These are phyloP conservation scores for Nymphalis io DNA, from an alignment of 1,140 invertebrate species.

Conservation along the genomic window DNA sequence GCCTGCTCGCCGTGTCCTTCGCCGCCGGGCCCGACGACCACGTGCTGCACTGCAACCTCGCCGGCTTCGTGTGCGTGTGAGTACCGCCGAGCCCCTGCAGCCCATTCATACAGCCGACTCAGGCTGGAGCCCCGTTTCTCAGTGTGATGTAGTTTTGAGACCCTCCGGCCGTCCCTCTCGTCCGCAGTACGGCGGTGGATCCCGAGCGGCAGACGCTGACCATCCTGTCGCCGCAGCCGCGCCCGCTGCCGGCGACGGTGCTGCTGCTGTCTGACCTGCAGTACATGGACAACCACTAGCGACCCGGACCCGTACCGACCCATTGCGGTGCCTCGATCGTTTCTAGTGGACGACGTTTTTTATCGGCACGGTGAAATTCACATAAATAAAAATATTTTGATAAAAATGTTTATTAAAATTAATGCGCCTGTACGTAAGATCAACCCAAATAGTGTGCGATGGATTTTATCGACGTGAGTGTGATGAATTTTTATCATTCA, in stretches of 20 bases:
- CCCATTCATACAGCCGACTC: too few species aligned
- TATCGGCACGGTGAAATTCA: neutral
- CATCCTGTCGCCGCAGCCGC: conserved; percentile 94
- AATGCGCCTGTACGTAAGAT: neutral
- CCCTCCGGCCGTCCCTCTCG: neutral
- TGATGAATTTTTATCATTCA: neutral
- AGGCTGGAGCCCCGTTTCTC: too few species aligned
- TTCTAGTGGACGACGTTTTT: neutral
- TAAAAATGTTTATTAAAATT: neutral
- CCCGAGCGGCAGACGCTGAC: conserved; percentile 92
- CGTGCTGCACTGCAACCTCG: conserved; percentile 93
- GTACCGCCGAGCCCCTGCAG: conserved; percentile 74
- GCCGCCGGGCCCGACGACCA: conserved; percentile 88
- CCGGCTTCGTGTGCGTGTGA: conserved; percentile 97
- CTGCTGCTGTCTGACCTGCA: conserved; percentile 91
- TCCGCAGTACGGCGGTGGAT: conserved; percentile 92
- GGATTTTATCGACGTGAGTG: neutral
- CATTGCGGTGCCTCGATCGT: neutral
- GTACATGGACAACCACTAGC: conserved; percentile 92
- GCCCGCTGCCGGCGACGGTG: conserved; percentile 92
- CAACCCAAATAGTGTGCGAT: neutral
- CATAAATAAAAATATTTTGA: neutral
- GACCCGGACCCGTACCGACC: neutral
- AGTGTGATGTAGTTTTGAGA: too few species aligned
- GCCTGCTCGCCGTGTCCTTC: conserved; percentile 93